These are phyloP conservation scores for Drosophila prolongata DNA, from an alignment of 2,888 invertebrate species.

Conservation along the genomic window DNA sequence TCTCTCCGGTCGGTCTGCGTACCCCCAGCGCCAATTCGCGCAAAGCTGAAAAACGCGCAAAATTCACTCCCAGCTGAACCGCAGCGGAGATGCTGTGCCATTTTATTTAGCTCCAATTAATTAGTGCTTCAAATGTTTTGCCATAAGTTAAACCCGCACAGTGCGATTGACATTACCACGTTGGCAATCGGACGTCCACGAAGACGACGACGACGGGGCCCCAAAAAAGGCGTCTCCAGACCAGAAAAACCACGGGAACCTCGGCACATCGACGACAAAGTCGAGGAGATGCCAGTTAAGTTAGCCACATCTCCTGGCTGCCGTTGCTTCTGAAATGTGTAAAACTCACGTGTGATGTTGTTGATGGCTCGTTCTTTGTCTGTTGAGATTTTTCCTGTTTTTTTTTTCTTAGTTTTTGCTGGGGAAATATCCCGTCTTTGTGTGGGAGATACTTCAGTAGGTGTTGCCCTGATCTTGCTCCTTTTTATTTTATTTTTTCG, in stretches of 20 bases:
- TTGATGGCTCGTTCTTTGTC: constrained; percentile 59
- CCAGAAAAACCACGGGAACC: constrained; percentile 23
- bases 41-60: constrained; percentile 39
- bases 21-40: constrained; percentile 50
- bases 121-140: constrained; percentile 85
- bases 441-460: constrained; percentile 34
- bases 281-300: constrained; percentile 35
- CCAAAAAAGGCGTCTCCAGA: constrained; percentile 48
- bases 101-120: constrained; percentile 85
- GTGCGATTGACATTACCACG: constrained; percentile 79
- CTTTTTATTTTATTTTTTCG: constrained; percentile 11
- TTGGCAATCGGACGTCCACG: constrained; percentile 62
- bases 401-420: background rate
- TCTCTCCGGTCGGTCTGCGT: constrained; percentile 65
- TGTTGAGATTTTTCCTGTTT: constrained; percentile 17
- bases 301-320: constrained; percentile 45
- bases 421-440: constrained; percentile 16
- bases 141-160: constrained; percentile 83
- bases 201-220: constrained; percentile 31
- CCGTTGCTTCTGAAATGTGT: constrained; percentile 75
- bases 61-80: constrained; percentile 29
- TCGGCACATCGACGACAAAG: constrained; percentile 15
- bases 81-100: constrained; percentile 72
- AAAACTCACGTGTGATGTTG: constrained; percentile 77
- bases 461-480: constrained; percentile 14